Evolutionary conservation across 2,797 vertebrate species (phyloP).

Genomic region (Babyrousa celebensis): DNA sequence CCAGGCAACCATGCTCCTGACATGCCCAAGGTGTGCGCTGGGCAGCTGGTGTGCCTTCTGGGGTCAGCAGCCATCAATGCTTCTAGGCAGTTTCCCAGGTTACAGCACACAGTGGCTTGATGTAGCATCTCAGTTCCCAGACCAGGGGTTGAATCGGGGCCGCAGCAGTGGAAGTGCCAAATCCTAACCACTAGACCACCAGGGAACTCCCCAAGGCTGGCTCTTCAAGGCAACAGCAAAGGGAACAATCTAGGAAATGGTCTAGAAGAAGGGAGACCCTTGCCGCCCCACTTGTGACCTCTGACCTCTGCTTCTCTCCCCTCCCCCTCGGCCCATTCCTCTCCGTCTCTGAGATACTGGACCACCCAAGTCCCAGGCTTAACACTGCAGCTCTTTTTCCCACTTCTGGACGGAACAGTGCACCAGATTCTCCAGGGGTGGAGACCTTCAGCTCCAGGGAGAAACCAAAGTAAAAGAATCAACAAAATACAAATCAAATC

Average conservation of each 20-base stretch:
- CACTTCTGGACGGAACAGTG: not conserved
- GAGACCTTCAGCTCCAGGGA: not conserved
- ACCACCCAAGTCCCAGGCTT: not conserved
- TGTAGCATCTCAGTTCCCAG: too few species aligned
- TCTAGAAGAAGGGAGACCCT: not conserved
- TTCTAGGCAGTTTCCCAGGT: not conserved
- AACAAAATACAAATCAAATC: not conserved
- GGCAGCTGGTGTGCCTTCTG: not conserved
- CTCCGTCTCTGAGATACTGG: not conserved
- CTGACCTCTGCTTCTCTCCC: not conserved
- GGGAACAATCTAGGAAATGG: not conserved
- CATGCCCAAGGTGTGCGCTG: not conserved
- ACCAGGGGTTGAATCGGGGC: too few species aligned
- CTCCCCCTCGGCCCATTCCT: not conserved
- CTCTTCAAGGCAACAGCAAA: not conserved
- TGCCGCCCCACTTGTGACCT: not conserved
- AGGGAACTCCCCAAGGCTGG: not conserved
- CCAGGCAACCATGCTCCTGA: not conserved
- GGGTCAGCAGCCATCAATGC: not conserved
- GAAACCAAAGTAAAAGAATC: conserved; percentile 12
- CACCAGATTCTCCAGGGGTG: not conserved
- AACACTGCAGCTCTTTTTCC: not conserved
- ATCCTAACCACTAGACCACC: not conserved
- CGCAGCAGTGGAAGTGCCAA: too few species aligned
- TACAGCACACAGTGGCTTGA: too few species aligned